Conservation (phyloP, 1,140 invertebrate genomes). For the Drosophila equinoxialis region DNA sequence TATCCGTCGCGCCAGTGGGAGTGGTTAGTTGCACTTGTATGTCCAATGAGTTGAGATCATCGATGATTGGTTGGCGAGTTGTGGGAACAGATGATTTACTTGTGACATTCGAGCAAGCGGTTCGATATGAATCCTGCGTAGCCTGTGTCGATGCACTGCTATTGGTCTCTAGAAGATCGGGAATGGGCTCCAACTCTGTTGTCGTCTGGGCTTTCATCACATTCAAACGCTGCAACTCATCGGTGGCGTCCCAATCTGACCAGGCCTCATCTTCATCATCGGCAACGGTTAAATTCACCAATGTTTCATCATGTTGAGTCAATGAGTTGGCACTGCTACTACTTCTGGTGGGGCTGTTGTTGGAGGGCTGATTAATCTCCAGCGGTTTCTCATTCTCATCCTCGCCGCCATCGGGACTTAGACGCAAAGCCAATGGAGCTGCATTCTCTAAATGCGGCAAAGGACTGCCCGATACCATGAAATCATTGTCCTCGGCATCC, state of each 20-base stretch:
- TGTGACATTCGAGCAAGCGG: constrained; percentile 32
- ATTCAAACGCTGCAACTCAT: constrained; percentile 82
- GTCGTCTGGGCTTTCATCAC: constrained; percentile 9
- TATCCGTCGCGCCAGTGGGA: constrained; percentile 83
- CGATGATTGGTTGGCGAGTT: constrained; percentile 68
- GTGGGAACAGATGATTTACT: constrained; percentile 5
- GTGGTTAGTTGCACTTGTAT: constrained; percentile 86
- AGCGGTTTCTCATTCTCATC: constrained; percentile 84
- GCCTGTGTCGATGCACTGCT: constrained; percentile 42
- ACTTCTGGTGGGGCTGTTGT: background rate
- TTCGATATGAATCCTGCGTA: constrained; percentile 44
- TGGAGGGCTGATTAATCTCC: constrained; percentile 10
- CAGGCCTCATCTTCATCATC: constrained; percentile 85
- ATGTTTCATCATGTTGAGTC: constrained; percentile 40
- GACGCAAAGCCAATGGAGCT: constrained; percentile 86
- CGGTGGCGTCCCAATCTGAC: constrained; percentile 89
- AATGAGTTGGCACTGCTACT: constrained; percentile 13
- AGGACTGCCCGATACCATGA: constrained; percentile 76
- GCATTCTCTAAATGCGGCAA: constrained; percentile 53
- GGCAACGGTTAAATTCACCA: constrained; percentile 40
- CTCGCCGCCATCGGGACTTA: constrained; percentile 92
- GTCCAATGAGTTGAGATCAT: constrained; percentile 89
- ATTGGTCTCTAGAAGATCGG: constrained; percentile 39
- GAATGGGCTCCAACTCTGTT: background rate
- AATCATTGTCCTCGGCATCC: constrained; percentile 57